Evolutionary conservation across 1,140 invertebrate genomes (phyloP), one percentile per base, ranked within the genome.

Genomic region (Pseudomyrmex flavicornis): DNA sequence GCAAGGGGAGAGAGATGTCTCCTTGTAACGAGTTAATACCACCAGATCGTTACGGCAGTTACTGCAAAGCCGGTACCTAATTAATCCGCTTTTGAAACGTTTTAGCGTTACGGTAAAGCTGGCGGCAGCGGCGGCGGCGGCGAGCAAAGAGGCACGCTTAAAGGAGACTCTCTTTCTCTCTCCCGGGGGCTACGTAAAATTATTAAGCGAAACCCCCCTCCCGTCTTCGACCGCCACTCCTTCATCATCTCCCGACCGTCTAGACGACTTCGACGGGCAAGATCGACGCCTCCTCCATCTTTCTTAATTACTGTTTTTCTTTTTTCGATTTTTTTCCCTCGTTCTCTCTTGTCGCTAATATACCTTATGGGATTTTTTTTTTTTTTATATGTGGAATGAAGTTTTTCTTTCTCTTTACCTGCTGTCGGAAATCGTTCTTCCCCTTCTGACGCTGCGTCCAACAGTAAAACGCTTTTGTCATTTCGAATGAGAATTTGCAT

Each of bases 391-490:
- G 35, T 35, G 35, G 5, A n/a, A n/a, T n/a, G n/a, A 35, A 5
- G 4, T 35, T 35, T 35, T 35, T 35, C 35, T 35, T 26, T 56
- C 58, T 44, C 76, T 86, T 93, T 94, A 94, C 94, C 94, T 94
- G 94, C 90, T 65, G 92, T 93, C 17, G 93, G 93, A 89, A 91
- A 94, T 90, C 93, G 92, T 77, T 94, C 93, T 80, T 94, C 93
- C 89, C 94, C 93, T 59, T 94, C 93, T 73, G 90, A 91, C 83
- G 93, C 94, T 94, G 93, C 93, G 93, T 94, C 92, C 93, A 94
- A 93, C 85, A 91, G 85, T 85, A 72, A 10, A 89, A 59, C 50
- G 59, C 58, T 84, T 7, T 84, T 87, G 59, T 46, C 82, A 74
- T 82, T 54, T 35, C 35, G 35, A 58, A 12, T 58, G 48, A 84